Percentiles rank a stretch among this genome's conserved stretches.
These are phyloP conservation scores for Vesta saturnalis DNA, from an alignment of 2,888 invertebrate species.

Conservation along the genomic window DNA sequence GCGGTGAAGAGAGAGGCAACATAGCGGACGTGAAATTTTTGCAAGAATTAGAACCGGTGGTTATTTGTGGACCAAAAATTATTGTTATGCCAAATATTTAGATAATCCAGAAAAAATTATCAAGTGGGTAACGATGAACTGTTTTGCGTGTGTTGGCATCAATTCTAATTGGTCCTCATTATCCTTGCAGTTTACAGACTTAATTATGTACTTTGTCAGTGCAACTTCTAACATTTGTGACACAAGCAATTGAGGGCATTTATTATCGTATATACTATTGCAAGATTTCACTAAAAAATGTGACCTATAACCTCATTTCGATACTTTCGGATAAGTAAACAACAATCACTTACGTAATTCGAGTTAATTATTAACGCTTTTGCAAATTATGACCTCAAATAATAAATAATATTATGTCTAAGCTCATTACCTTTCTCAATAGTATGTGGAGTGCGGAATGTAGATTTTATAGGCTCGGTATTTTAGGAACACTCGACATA, in stretches of 20 bases:
- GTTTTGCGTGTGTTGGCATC: conserved; percentile 19
- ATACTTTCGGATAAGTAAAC: not conserved
- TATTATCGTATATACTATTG: not conserved
- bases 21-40: too few relatives aligned
- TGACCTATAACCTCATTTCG: conserved; percentile 1
- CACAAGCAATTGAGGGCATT: not conserved
- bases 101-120: not conserved
- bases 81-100: not conserved
- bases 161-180: conserved; percentile 32
- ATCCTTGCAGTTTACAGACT: conserved; percentile 25
- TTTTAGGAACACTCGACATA: conserved; percentile 31
- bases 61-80: too few relatives aligned
- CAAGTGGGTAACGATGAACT: not conserved
- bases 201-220: conserved; percentile 16
- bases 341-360: too few relatives aligned
- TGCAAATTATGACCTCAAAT: not conserved
- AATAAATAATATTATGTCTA: conserved; percentile 22
- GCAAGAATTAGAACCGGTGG: too few relatives aligned
- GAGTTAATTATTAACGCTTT: not conserved
- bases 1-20: too few relatives aligned
- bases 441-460: conserved; percentile 47
- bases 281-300: not conserved
- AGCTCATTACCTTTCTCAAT: conserved; percentile 53
- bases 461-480: conserved; percentile 23
- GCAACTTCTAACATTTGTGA: not conserved